Evolutionary conservation across 37 sponge, comb jelly and placozoan species (phyloP), one percentile per base, ranked within the genome.

Genomic region (Beroe ovata): DNA sequence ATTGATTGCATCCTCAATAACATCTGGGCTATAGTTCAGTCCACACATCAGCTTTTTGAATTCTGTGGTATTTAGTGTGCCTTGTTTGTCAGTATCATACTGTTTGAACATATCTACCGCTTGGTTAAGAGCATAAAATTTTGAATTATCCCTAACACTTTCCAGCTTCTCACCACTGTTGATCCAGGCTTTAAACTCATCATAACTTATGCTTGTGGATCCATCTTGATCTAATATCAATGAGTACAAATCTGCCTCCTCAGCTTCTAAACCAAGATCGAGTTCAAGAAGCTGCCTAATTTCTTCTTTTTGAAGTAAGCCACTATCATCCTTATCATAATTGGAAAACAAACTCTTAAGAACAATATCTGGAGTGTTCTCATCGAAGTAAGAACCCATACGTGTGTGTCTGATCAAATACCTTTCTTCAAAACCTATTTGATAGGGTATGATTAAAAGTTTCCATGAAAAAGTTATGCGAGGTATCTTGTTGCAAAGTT

Each of bases 31-130:
- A 77, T 77, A 40, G n/a, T 42, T 42, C 23, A 77, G 54, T 41
- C 41, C 84, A 47, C 14, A 6, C 54, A 77, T 25, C 6, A 77
- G 22, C 58, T 39, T 47, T 1, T 20, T 39, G 41, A 77, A 77
- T 23, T 77, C 84, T 3, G 16, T 1, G 20, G 33, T 35, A 77
- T 77, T 58, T 23, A 77, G 41, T 32, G 39, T 25, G 0, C 54
- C 84, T 23, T 42, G 0, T 41, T 35, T 35, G 41, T 77, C 54
- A 39, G 42, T 77, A 35, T 77, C 84, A 77, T 77, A 77, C 20
- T 39, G 23, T 40, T 77, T 38, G 54, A 77, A 77, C 54, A 77
- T 39, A 19, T 77, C 84, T 23, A 77, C 84, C 16, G 84, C 84
- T 77, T 16, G 0, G 28, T 39, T 29, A 28, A 77, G 36, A 39